These are phyloP conservation scores for Penaeus indicus DNA, from an alignment of 1,140 invertebrate species.

Conservation along the genomic window DNA sequence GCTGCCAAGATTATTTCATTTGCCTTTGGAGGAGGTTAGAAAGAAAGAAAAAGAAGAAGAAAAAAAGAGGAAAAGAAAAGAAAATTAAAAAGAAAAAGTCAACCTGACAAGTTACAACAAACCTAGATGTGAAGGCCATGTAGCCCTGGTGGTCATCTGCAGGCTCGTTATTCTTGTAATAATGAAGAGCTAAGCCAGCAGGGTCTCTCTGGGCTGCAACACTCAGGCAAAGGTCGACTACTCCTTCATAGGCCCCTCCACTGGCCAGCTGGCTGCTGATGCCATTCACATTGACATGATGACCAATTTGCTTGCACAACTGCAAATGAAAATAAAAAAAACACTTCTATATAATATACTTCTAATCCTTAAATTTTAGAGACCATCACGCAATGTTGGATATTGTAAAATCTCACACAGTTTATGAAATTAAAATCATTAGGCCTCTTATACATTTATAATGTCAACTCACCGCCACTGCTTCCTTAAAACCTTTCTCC, in stretches of 20 bases:
- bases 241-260: conserved; percentile 83
- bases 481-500: conserved; percentile 65
- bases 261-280: conserved; percentile 84
- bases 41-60: too few species aligned
- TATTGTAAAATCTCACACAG: not conserved
- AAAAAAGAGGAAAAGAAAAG: too few species aligned
- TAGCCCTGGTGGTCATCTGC: conserved; percentile 77
- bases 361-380: not conserved
- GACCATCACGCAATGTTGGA: not conserved
- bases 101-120: too few species aligned
- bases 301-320: conserved; percentile 87
- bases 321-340: conserved; percentile 69
- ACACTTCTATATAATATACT: not conserved
- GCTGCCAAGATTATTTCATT: conserved; percentile 67
- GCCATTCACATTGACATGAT: conserved; percentile 82
- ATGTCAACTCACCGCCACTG: conserved; percentile 59
- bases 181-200: conserved; percentile 88
- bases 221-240: conserved; percentile 88
- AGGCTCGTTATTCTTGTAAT: conserved; percentile 88
- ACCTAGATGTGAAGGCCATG: conserved; percentile 67
- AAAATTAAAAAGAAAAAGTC: too few species aligned
- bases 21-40: conserved; percentile 77
- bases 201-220: conserved; percentile 90
- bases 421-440: not conserved
- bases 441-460: not conserved